Evolutionary conservation across 1,140 invertebrate genomes (phyloP).

Genomic region (Drosophila navojoa): DNA sequence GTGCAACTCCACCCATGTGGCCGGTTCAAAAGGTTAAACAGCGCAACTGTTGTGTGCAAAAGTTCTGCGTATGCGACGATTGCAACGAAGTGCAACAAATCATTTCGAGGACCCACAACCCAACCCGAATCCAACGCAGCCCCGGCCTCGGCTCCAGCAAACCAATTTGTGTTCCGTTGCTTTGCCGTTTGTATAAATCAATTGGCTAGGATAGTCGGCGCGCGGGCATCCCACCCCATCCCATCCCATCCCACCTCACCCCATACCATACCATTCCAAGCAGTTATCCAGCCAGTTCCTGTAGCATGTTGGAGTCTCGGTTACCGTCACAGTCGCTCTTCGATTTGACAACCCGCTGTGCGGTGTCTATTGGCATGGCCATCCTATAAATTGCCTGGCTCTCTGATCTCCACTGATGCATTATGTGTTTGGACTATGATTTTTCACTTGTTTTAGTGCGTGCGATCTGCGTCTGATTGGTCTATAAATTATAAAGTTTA

Average conservation of each 20-base stretch:
- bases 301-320: slow-evolving; percentile 7
- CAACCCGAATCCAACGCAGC: background rate
- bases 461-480: slow-evolving; percentile 72
- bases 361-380: slow-evolving; percentile 72
- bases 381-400: slow-evolving; percentile 74
- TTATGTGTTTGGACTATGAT: slow-evolving; percentile 82
- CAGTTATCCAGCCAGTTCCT: slow-evolving; percentile 4
- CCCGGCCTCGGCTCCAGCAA: slow-evolving; percentile 46
- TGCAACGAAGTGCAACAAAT: slow-evolving; percentile 72
- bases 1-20: slow-evolving; percentile 56
- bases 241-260: background rate
- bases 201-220: slow-evolving; percentile 60
- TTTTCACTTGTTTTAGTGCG: slow-evolving; percentile 79
- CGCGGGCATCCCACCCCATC: background rate
- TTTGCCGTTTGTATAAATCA: slow-evolving; percentile 82
- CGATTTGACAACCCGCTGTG: slow-evolving; percentile 74
- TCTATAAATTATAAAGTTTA: slow-evolving; percentile 77
- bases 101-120: slow-evolving; percentile 48
- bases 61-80: slow-evolving; percentile 76
- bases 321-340: slow-evolving; percentile 18
- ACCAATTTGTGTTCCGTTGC: slow-evolving; percentile 82
- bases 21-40: slow-evolving; percentile 74
- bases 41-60: slow-evolving; percentile 25
- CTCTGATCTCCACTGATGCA: slow-evolving; percentile 65
- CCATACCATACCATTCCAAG: background rate